Evolutionary conservation across 2,888 invertebrate species (phyloP), one percentile per base, ranked within the genome.

Genomic region (Saturnia pavonia): DNA sequence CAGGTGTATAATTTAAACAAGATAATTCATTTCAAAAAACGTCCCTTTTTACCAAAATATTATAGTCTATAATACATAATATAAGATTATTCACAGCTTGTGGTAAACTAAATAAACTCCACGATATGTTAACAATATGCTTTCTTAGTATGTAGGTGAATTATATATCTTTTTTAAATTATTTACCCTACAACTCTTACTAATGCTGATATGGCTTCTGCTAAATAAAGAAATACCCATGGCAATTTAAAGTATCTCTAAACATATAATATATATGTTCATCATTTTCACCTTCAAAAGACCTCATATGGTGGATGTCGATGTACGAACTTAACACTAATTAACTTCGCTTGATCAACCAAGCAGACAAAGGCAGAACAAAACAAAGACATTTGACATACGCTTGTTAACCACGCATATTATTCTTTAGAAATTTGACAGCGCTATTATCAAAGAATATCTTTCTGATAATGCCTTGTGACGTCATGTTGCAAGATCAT

Each of bases 271-370:
- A 60, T 6, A 57, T 25, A 16, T 19, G 2, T 60, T 34, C 34
- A 34, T 34, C 34, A 34, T 34, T 4, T 4, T 34, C 34, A 34
- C 34, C 34, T 34, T 34, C 34, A 51, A 51, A 51, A 19, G 48
- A 51, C 6, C 19, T 51, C 19, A 51, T 16, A 60, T 25, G 14
- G 3, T 11, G 22, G 40, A 65, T 40, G 65, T 65, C 65, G 40
- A 65, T 42, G 42, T 69, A 57, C 73, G 70, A 73, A 74, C 72
- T 71, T 72, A 76, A 74, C 73, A 72, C 69, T 79, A 78, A 80
- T 73, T 76, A 77, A 76, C 71, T 74, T 57, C 80, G 87, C 85
- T 80, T 87, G 88, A 79, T 80, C 82, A 74, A 77, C 75, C 88
- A 87, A 84, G 83, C 85, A 81, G 80, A 80, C 78, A 83, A 78